phyloP scores from a whole-genome alignment of 2,888 invertebrate genomes.

The Eurytoma californica region DNA sequence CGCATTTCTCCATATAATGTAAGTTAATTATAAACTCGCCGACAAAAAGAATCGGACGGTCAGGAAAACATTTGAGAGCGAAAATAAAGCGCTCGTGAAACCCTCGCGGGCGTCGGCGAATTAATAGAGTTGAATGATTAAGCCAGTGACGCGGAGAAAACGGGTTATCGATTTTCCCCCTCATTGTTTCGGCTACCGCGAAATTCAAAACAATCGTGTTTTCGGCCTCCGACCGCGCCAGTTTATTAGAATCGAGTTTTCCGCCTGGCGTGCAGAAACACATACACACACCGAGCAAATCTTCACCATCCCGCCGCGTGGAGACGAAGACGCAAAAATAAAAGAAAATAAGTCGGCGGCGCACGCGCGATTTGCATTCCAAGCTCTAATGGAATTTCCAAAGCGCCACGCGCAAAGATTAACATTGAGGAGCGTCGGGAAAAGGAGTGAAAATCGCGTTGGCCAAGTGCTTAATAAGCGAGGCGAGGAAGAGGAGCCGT shows the following conservation, averaged over 20 bases:
- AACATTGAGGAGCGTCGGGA: background rate
- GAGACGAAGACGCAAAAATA: background rate
- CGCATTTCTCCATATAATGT: no score
- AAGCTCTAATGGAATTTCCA: conserved; percentile 57
- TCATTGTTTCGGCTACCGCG: background rate
- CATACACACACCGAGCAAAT: background rate
- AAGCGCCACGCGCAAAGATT: conserved; percentile 24
- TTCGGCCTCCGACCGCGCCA: background rate
- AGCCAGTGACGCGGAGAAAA: conserved; percentile 19
- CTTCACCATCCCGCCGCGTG: background rate
- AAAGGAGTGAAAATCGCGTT: conserved; percentile 21
- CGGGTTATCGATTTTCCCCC: conserved; percentile 23
- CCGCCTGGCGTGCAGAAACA: background rate
- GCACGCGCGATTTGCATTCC: background rate
- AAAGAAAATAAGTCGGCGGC: background rate
- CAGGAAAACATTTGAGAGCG: no score
- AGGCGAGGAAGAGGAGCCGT: background rate
- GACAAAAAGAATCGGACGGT: no score
- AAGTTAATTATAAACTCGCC: no score
- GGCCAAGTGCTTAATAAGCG: conserved; percentile 37
- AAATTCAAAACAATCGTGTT: conserved; percentile 35
- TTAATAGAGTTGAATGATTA: background rate
- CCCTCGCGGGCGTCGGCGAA: no score
- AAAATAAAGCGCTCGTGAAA: no score
- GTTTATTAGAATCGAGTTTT: conserved; percentile 41